Evolutionary conservation across 2,797 vertebrate species (phyloP).

Genomic region (Pipistrellus nathusii): DNA sequence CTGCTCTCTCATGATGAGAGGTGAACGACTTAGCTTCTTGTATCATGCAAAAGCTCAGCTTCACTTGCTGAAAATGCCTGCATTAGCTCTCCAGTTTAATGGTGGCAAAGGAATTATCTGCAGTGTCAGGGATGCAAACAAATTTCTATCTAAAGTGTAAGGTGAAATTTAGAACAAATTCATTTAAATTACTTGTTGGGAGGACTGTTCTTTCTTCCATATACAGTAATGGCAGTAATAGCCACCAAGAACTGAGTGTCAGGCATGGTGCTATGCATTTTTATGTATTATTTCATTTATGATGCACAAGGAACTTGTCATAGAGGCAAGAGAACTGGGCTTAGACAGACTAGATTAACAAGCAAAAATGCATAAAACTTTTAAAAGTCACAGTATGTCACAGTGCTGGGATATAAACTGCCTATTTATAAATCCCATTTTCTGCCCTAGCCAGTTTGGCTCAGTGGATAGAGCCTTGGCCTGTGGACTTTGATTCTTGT

Average conservation of each 20-base stretch:
- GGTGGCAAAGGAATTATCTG: background rate
- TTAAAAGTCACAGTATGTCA: background rate
- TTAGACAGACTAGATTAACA: background rate
- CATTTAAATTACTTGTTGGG: background rate
- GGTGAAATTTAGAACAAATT: background rate
- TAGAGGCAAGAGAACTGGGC: background rate
- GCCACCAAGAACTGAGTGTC: background rate
- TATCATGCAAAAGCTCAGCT: background rate
- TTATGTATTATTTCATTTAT: slow-evolving; percentile 9
- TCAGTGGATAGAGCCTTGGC: too few relatives aligned
- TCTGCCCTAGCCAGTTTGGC: background rate
- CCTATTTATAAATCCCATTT: background rate
- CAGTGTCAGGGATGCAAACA: background rate
- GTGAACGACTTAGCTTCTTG: background rate
- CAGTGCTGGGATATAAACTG: background rate
- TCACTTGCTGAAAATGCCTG: background rate
- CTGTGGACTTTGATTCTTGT: too few relatives aligned
- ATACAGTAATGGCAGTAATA: background rate
- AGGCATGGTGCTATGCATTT: background rate
- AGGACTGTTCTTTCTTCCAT: background rate
- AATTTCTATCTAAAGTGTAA: slow-evolving; percentile 4
- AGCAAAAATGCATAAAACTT: background rate
- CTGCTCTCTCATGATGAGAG: slow-evolving; percentile 1
- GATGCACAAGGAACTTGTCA: background rate
- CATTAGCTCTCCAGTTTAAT: background rate